phyloP scores from a whole-genome alignment of 2,797 vertebrate genomes.

The Meriones psammophilus region DNA sequence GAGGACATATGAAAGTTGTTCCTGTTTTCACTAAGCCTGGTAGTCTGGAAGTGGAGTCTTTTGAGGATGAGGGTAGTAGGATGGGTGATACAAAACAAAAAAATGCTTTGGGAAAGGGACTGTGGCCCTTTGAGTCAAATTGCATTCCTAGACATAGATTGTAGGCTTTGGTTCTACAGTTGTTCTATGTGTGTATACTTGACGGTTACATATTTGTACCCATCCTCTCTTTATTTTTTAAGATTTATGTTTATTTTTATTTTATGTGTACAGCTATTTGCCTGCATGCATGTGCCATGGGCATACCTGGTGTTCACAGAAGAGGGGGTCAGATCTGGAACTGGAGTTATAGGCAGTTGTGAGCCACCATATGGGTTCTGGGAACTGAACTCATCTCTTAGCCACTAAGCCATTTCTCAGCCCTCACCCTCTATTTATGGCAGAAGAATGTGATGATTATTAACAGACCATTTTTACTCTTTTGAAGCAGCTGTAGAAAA shows the following conservation, averaged over 20 bases:
- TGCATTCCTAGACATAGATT: slow-evolving; percentile 29
- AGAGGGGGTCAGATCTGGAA: background rate
- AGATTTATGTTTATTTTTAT: background rate
- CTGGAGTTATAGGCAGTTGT: background rate
- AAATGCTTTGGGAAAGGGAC: slow-evolving; percentile 6
- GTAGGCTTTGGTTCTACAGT: slow-evolving; percentile 60
- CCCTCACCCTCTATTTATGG: background rate
- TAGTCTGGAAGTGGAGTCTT: background rate
- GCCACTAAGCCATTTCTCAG: background rate
- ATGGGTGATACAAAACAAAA: background rate
- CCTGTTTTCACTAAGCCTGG: slow-evolving; percentile 10
- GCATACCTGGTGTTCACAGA: background rate
- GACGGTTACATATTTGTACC: background rate
- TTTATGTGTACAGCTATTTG: background rate
- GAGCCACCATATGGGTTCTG: background rate
- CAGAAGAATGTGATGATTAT: background rate
- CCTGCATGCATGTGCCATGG: background rate
- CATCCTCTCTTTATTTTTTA: background rate
- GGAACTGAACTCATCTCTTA: background rate
- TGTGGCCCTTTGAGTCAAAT: slow-evolving; percentile 36
- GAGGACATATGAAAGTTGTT: slow-evolving; percentile 4
- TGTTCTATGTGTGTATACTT: background rate
- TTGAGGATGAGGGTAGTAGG: background rate
- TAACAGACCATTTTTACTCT: slow-evolving; percentile 32
- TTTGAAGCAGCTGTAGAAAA: slow-evolving; percentile 16